Evolutionary conservation across 2,888 invertebrate genomes (phyloP), one percentile per base, ranked within the genome.

Genomic region (Selenia dentaria): DNA sequence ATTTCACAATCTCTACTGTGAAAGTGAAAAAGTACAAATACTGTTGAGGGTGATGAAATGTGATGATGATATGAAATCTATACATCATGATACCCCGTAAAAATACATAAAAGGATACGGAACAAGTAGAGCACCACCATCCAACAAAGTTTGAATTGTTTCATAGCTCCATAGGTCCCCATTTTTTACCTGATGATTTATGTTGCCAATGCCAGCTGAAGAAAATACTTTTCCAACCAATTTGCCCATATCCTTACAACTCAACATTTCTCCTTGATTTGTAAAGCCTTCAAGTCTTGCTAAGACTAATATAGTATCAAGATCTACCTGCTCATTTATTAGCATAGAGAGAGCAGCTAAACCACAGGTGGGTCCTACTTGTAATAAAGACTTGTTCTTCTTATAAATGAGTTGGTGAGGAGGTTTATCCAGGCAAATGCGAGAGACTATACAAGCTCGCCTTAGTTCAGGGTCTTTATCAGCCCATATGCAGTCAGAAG

Each of bases 241-340:
- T 52, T 92, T 83, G 4, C 87, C 91, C 93, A 97, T 94, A 69
- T 94, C 91, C 51, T 92, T 91, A 16, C 94, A 95, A 79, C 95
- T 95, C 67, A 97, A 96, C 92, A 98, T 96, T 92, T 98, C 98
- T 5, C 98, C 98, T 63, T 96, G 95, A 59, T 93, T 93, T 2
- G 96, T 96, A 65, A 92, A 96, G 1, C 94, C 93, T 57, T 91
- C 82, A 12, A 83, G 70, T 73, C 92, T 92, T 0, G 96, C 95
- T 57, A 92, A 88, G 47, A 91, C 83, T 1, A 96, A 83, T 9
- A 93, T 90, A 44, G 94, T 84, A 14, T 82, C 89, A 5, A 92
- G 84, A n/a, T 92, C 77, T 3, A 92, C 88, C 42, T 85, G 83
- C 33, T 92, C 92, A 51, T 93, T 91, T 0, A 94, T 85, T 33